These are phyloP conservation scores for Diaphora mendica DNA, from an alignment of 2,888 invertebrate species.

Conservation along the genomic window DNA sequence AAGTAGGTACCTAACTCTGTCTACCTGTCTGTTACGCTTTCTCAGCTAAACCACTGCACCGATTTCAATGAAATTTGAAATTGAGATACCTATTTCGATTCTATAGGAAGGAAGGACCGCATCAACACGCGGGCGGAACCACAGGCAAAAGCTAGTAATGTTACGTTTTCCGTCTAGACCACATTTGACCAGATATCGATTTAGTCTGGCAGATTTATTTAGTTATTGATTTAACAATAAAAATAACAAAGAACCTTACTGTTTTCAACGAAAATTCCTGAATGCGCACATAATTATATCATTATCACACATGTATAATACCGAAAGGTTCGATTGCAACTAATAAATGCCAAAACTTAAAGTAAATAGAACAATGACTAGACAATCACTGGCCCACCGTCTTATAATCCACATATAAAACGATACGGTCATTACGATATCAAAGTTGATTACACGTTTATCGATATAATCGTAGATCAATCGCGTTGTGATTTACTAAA, in stretches of 20 bases:
- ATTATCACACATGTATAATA: slow-evolving; percentile 31
- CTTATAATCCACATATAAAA: slow-evolving; percentile 58
- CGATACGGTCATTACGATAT: slow-evolving; percentile 57
- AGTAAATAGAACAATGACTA: slow-evolving; percentile 49
- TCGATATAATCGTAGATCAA: slow-evolving; percentile 54
- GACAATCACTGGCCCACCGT: slow-evolving; percentile 32
- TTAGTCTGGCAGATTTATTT: not conserved
- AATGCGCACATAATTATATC: slow-evolving; percentile 34
- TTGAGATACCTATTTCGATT: too few species aligned
- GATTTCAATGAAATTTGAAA: too few species aligned
- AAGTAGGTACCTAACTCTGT: too few species aligned
- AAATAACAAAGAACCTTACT: slow-evolving; percentile 27
- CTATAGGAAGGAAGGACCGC: too few species aligned
- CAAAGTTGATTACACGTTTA: slow-evolving; percentile 58
- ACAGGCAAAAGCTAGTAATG: too few species aligned
- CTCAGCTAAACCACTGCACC: too few species aligned
- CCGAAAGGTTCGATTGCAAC: slow-evolving; percentile 19
- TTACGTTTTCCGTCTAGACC: too few species aligned
- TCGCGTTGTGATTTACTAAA: slow-evolving; percentile 59
- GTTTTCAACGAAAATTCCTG: slow-evolving; percentile 23
- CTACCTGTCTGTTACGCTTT: too few species aligned
- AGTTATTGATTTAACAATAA: not conserved
- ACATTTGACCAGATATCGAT: not conserved
- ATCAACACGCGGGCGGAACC: too few species aligned
- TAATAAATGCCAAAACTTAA: slow-evolving; percentile 46